Conservation (phyloP, 2,113 vertebrate species). For the Dasypus novemcinctus region DNA sequence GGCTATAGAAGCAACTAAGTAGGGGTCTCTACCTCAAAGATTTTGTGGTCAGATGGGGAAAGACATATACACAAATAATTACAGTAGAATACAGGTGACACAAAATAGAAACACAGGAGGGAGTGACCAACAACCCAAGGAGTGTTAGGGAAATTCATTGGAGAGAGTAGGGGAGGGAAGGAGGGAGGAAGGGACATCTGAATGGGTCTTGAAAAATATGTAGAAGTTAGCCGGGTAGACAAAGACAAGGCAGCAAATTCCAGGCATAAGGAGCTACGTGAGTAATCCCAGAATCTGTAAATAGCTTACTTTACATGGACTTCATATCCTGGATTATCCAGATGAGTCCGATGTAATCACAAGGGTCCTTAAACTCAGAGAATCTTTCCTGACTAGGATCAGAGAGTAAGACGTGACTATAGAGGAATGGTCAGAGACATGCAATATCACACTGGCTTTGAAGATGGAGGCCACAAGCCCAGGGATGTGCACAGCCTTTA, state of each 20-base stretch:
- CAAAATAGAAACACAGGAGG: background rate
- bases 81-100: accelerated
- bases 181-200: background rate
- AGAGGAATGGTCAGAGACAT: background rate
- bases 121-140: background rate
- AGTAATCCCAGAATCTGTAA: background rate
- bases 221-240: background rate
- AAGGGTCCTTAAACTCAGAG: background rate
- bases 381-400: background rate
- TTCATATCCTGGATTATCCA: background rate
- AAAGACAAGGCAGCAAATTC: background rate
- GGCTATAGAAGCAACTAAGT: background rate
- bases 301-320: background rate
- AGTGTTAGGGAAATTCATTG: background rate
- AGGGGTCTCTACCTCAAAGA: background rate
- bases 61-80: background rate
- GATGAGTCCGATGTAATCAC: background rate
- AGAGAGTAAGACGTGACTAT: background rate
- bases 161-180: background rate
- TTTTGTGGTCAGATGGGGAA: background rate
- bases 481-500: background rate
- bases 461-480: background rate
- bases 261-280: background rate
- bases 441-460: too few relatives aligned
- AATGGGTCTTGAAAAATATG: background rate